Base-by-base conservation (phyloP, 2,888 invertebrate genomes). In the Orthosia gothica region DNA sequence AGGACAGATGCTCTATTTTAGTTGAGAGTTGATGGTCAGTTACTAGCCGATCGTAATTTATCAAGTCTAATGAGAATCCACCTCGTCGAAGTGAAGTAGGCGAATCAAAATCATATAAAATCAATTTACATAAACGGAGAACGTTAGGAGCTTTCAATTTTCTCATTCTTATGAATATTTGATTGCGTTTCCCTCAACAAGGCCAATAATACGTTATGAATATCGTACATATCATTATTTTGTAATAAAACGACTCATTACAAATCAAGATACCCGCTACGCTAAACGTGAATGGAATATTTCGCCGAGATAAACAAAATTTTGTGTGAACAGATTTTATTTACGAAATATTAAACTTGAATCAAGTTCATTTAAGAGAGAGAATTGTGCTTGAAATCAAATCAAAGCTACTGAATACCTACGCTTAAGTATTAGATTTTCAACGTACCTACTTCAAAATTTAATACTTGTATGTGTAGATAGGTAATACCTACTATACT, bases 161-260 rank as follows among this genome's bases (percentile, higher is more conserved):
- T 74, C 58, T 73, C n/a, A 73, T 77, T 75, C 62, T 71, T 79
- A 76, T 79, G 73, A 82, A 81, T 80, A 81, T 81, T 82, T 74
- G 76, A 84, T 84, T 82, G 73, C 40, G 12, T 65, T 73, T 74
- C 49, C 47, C 71, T 65, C 74, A 32, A 61, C 64, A 73, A 75
- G 23, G 26, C 40, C 64, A 82, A 79, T 79, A 65, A 79, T 58
- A 76, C 75, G 73, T 55, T 75, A 81, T 61, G 68, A 76, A 76
- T 74, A 76, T 76, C 52, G 47, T 68, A 62, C 59, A 73, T 73
- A 59, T 61, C 49, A 65, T 79, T 71, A 70, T 65, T 67, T 11
- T 65, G 18, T 73, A 64, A 76, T 76, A 73, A 71, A 69, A 69
- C 76, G 32, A 70, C 70, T 58, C 47, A 55, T 74, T 66, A 63